Evolutionary conservation across 2,888 invertebrate species (phyloP).

Genomic region (Aelia acuminata): DNA sequence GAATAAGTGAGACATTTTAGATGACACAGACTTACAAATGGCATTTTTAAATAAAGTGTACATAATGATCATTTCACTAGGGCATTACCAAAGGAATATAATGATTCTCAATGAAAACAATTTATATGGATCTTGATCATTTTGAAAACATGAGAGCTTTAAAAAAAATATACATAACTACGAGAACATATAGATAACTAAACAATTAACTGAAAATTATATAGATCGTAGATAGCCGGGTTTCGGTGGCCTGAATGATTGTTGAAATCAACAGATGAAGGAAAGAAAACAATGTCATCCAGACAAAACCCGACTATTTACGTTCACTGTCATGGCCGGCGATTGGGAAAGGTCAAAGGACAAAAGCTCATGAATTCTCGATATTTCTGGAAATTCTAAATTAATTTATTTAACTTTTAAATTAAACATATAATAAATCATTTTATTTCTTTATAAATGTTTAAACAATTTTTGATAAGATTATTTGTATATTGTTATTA

Average conservation of each 20-base stretch:
- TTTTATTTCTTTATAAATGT: neutral
- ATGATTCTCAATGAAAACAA: neutral
- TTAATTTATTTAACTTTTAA: neutral
- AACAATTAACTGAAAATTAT: neutral
- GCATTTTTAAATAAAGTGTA: neutral
- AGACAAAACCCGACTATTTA: constrained; percentile 47
- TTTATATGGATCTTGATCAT: neutral
- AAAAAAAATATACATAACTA: neutral
- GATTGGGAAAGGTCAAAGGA: constrained; percentile 40
- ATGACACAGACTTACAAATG: neutral
- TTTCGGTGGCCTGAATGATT: neutral
- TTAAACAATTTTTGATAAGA: no score
- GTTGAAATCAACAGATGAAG: constrained; percentile 17
- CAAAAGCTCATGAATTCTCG: neutral
- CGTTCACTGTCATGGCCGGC: constrained; percentile 49
- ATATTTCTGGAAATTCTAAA: neutral
- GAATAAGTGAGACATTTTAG: constrained; percentile 21
- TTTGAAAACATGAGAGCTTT: constrained; percentile 35
- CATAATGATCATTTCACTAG: constrained; percentile 2
- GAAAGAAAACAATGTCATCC: constrained; percentile 38
- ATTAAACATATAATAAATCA: neutral
- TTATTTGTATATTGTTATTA: neutral
- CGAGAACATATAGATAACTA: neutral
- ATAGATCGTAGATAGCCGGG: constrained; percentile 40
- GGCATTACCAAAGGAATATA: neutral